phyloP scores from a whole-genome alignment of 2,888 invertebrate genomes.

The Polymixis flavicincta region DNA sequence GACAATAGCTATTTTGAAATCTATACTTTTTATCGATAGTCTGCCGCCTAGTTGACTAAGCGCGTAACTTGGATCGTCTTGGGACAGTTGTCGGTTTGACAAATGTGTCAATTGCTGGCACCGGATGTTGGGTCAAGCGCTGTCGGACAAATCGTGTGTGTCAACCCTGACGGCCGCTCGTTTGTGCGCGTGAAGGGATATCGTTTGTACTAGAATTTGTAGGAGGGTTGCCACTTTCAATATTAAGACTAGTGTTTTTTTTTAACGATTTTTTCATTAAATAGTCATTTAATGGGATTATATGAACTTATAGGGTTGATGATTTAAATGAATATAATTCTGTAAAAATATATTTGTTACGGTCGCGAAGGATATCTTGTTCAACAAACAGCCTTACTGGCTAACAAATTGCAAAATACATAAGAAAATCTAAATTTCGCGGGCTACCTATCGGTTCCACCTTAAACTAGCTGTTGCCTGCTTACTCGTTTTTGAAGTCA shows the following conservation, averaged over 20 bases:
- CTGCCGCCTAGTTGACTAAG: slow-evolving; percentile 18
- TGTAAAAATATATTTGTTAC: too few species aligned
- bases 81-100: slow-evolving; percentile 75
- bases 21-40: too few species aligned
- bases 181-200: slow-evolving; percentile 66
- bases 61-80: slow-evolving; percentile 62
- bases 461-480: neutral
- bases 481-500: neutral
- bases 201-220: slow-evolving; percentile 57
- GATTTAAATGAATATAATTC: too few species aligned
- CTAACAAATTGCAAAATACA: too few species aligned
- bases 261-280: too few species aligned
- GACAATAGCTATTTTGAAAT: too few species aligned
- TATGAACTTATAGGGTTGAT: too few species aligned
- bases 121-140: slow-evolving; percentile 77
- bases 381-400: too few species aligned
- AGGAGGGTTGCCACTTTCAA: slow-evolving; percentile 49
- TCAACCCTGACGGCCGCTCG: slow-evolving; percentile 74
- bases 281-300: too few species aligned
- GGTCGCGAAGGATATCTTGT: too few species aligned
- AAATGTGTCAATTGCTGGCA: slow-evolving; percentile 84
- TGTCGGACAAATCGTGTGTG: slow-evolving; percentile 78
- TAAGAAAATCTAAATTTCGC: too few species aligned
- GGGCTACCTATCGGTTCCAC: too few species aligned
- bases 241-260: neutral